Base-by-base conservation (phyloP, 2,797 vertebrate genomes). In the Cetoscarus ocellatus region DNA sequence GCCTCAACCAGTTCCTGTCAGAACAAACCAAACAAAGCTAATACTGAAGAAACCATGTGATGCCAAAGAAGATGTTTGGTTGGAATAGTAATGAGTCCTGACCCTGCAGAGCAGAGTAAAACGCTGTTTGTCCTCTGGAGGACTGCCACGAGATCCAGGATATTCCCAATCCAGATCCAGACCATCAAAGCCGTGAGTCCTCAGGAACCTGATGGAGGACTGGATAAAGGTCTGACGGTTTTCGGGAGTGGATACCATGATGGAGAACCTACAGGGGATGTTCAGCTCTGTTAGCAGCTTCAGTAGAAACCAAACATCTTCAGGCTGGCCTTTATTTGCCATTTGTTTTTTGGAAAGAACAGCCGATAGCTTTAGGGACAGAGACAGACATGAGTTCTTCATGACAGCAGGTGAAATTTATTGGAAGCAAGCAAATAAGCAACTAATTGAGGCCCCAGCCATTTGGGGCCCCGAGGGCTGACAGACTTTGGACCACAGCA, bases 141-240 rank as follows among this genome's bases (percentile, higher is more conserved):
- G 95, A 48, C 94, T 96, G 68, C 94, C 95, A 79, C 94, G 89
- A 17, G 94, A 56, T 35, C 94, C 95, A 17, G 95, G 95, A 59
- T 96, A 95, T 77, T 96, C 90, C 94, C 96, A 97, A 83, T 96
- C 95, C 78, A 96, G 90, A 83, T 96, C 96, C 54, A 97, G 91
- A 49, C 95, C 95, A 57, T 96, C 95, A 73, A 97, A 96, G 17
- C 87, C 83, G 59, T 95, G 86, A 40, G 77, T 90, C 90, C 73
- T 96, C 94, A 81, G 97, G 86, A 96, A 92, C 43, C 17, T 80
- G 43, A 95, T 92, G 0, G 91, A 84, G 0, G 96, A 97, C 56
- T 83, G 86, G 70, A 96, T 95, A 63, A 97, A 97, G 1, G 0
- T 92, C 63, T 93, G 82, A 34, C 95, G 92, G 83, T 92, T 96